Conservation (phyloP, 2,797 vertebrate genomes). For the Manis crassicaudata region DNA sequence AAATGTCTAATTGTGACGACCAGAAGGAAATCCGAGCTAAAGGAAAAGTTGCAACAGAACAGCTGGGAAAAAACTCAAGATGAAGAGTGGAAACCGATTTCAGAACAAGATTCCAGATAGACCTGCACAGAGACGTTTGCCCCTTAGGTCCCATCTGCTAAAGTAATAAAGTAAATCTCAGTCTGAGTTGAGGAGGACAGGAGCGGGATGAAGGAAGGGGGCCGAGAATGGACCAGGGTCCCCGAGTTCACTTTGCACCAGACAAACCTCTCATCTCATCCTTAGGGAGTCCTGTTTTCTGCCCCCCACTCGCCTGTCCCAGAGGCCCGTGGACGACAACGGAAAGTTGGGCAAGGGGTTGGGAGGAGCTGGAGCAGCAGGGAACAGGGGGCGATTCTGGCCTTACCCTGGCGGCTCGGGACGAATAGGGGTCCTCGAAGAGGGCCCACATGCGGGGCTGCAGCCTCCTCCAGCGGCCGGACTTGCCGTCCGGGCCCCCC, state of each 20-base stretch:
- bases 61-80: background rate
- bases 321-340: background rate
- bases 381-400: background rate
- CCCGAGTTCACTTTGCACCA: background rate
- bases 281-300: background rate
- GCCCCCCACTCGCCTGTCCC: background rate
- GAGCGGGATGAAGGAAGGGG: fast-evolving
- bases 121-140: background rate
- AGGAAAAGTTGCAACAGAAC: slow-evolving; percentile 31
- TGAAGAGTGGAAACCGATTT: background rate
- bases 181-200: background rate
- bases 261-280: background rate
- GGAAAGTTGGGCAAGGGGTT: background rate
- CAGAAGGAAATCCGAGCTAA: background rate
- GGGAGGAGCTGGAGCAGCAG: background rate
- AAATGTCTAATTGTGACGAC: background rate
- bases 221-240: background rate
- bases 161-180: background rate
- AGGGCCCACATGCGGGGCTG: slow-evolving; percentile 97
- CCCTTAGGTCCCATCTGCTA: background rate
- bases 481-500: slow-evolving; percentile 86
- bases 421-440: slow-evolving; percentile 99
- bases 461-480: slow-evolving; percentile 93
- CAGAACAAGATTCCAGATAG: background rate
- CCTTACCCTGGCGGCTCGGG: slow-evolving; percentile 97